Evolutionary conservation across 2,797 vertebrate genomes (phyloP).

Genomic region (Siniperca obscura): DNA sequence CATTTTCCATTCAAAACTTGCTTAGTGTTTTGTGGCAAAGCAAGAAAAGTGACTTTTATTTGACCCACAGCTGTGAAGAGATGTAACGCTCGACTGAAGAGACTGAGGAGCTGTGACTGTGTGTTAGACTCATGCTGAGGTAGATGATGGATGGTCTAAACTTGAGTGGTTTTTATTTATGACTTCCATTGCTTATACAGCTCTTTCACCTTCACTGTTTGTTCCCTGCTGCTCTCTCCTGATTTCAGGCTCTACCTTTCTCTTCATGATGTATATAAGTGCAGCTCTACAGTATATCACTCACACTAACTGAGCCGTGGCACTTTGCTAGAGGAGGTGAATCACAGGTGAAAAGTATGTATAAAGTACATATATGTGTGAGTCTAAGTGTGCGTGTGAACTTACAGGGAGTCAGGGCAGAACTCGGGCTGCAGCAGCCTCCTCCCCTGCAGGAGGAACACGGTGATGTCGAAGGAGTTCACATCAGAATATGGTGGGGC

Average conservation of each 20-base stretch:
- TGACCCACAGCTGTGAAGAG: slow-evolving; percentile 26
- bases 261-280: slow-evolving; percentile 24
- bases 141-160: slow-evolving; percentile 36
- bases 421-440: slow-evolving; percentile 97
- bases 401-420: slow-evolving; percentile 97
- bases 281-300: slow-evolving; percentile 26
- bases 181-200: slow-evolving; percentile 22
- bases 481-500: slow-evolving; percentile 98
- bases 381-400: slow-evolving; percentile 46
- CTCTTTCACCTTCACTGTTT: background rate
- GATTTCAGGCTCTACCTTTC: background rate
- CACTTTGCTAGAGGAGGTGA: slow-evolving; percentile 24
- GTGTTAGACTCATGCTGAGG: slow-evolving; percentile 5
- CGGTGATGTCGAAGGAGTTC: slow-evolving; percentile 98
- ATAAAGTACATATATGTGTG: slow-evolving; percentile 9
- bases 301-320: slow-evolving; percentile 35
- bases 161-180: slow-evolving; percentile 36
- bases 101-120: slow-evolving; percentile 2
- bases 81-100: background rate
- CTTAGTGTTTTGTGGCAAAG: slow-evolving; percentile 6
- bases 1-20: background rate
- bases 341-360: slow-evolving; percentile 8
- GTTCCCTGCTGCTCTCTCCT: background rate
- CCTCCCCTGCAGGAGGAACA: slow-evolving; percentile 96
- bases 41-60: slow-evolving; percentile 23